These are phyloP conservation scores for rabbit (Oryctolagus cuniculus) DNA, from an alignment of 2,113 vertebrate genomes.

Conservation along the genomic window DNA sequence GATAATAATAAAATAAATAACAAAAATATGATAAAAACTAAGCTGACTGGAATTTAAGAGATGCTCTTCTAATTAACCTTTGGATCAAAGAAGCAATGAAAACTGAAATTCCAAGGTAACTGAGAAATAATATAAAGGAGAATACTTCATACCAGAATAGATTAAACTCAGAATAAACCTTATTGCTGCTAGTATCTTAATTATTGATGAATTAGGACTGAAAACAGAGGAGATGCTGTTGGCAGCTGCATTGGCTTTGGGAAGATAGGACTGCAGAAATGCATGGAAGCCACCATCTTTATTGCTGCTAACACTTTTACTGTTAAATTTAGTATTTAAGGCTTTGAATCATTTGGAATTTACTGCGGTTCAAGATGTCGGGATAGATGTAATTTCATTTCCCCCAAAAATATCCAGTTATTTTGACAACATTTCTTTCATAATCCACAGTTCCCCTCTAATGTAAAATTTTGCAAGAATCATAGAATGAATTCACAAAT, in stretches of 20 bases:
- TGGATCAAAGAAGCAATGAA: constrained; percentile 23
- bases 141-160: neutral
- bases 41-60: constrained; percentile 15
- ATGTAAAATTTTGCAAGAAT: neutral
- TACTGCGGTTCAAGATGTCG: neutral
- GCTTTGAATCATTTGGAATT: constrained; percentile 49
- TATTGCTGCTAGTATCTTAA: neutral
- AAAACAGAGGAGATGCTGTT: neutral
- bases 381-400: neutral
- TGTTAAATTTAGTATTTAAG: constrained; percentile 30
- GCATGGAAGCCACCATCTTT: neutral
- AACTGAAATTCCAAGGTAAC: neutral
- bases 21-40: neutral
- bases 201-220: constrained; percentile 33
- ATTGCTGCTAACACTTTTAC: neutral
- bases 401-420: neutral
- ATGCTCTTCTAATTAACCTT: neutral
- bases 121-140: neutral
- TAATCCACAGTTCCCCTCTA: neutral
- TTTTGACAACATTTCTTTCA: neutral
- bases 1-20: neutral
- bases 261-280: neutral
- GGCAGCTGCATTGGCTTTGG: neutral
- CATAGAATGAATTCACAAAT: neutral
- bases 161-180: constrained; percentile 9